These are phyloP conservation scores for Phaethornis superciliosus DNA, from an alignment of 2,113 vertebrate species.

Conservation along the genomic window DNA sequence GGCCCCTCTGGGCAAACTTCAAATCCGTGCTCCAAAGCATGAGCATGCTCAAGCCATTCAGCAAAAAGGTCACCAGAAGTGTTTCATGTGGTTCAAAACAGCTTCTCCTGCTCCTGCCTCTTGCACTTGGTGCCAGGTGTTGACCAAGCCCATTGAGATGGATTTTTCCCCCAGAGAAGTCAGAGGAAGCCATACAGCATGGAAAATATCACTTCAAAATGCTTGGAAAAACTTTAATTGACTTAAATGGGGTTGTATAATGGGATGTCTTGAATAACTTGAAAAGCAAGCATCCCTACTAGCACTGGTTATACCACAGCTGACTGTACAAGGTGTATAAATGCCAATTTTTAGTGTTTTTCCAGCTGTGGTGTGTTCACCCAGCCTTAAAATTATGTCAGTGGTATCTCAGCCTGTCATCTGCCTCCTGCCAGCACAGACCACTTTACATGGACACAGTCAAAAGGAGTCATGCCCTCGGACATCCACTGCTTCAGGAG, in stretches of 20 bases:
- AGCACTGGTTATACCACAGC: not conserved
- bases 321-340: not conserved
- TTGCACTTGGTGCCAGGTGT: not conserved
- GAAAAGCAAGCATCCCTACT: not conserved
- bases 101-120: not conserved
- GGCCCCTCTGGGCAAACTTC: not conserved
- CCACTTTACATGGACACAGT: not conserved
- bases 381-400: conserved; percentile 24
- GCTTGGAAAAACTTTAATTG: not conserved
- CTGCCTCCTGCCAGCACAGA: not conserved
- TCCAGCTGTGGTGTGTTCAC: not conserved
- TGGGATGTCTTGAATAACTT: not conserved
- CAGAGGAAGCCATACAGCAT: not conserved
- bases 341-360: not conserved
- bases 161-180: not conserved
- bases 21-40: not conserved
- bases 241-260: not conserved
- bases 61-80: not conserved
- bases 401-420: conserved; percentile 10
- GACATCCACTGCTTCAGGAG: not conserved
- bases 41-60: not conserved
- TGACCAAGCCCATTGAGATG: not conserved
- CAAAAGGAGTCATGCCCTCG: accelerated
- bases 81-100: accelerated
- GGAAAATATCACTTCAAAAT: conserved; percentile 21